Evolutionary conservation across 2,888 invertebrate genomes (phyloP).

Genomic region (Griposia aprilina): DNA sequence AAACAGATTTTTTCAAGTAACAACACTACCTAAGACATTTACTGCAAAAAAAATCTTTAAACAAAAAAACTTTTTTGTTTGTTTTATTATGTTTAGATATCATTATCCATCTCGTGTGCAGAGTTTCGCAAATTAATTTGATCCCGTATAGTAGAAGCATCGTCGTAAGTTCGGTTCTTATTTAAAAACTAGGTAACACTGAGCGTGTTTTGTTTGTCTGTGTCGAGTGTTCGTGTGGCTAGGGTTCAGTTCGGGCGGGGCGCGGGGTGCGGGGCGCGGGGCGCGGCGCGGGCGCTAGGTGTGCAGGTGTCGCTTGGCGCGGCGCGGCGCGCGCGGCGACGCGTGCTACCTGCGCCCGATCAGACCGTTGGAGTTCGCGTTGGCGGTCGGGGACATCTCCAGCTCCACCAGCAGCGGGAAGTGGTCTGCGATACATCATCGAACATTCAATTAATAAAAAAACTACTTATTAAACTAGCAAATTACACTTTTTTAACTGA

Average conservation of each 20-base stretch:
- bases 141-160: not conserved
- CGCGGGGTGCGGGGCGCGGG: not conserved
- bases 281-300: not conserved
- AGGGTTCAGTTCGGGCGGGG: not conserved
- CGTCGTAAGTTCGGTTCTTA: constrained; percentile 32
- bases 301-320: constrained; percentile 42
- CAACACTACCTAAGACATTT: too few species aligned
- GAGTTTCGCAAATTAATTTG: constrained; percentile 7
- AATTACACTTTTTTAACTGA: not conserved
- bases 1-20: not conserved
- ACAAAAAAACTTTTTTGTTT: too few species aligned
- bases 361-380: constrained; percentile 94
- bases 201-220: not conserved
- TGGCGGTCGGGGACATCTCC: constrained; percentile 95
- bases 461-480: not conserved
- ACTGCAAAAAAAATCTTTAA: too few species aligned
- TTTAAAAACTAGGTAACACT: constrained; percentile 45
- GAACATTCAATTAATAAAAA: not conserved
- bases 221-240: not conserved
- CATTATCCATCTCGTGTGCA: not conserved
- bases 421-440: constrained; percentile 92
- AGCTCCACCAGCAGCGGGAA: constrained; percentile 97
- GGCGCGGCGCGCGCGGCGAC: constrained; percentile 66
- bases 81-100: not conserved
- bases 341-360: constrained; percentile 96